Conservation (phyloP, 37 sponge, comb jelly and placozoan genomes). For the Crambe crambe region DNA sequence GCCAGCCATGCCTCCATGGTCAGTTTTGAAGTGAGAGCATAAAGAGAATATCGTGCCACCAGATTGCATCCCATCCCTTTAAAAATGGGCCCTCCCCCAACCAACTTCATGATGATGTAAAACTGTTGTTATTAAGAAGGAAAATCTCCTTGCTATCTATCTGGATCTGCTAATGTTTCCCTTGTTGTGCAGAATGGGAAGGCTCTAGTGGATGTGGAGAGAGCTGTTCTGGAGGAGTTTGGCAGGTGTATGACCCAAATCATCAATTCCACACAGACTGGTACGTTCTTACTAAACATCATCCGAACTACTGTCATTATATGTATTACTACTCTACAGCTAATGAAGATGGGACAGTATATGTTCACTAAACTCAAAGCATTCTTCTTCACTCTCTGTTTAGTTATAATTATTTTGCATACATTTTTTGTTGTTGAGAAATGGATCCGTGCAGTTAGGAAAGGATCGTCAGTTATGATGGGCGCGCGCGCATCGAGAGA, state of each 20-base stretch:
- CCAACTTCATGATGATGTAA: background rate
- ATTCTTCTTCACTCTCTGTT: background rate
- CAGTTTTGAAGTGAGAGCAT: too few relatives aligned
- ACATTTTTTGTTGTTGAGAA: too few relatives aligned
- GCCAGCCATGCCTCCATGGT: conserved; percentile 68
- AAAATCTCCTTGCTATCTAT: background rate
- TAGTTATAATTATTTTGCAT: too few relatives aligned
- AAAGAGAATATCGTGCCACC: too few relatives aligned
- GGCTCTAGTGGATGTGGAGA: conserved; percentile 52
- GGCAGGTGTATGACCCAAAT: conserved; percentile 89
- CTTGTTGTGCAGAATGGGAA: conserved; percentile 52
- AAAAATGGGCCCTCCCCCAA: background rate
- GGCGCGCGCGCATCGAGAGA: too few relatives aligned
- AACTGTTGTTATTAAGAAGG: background rate
- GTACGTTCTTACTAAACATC: conserved; percentile 9
- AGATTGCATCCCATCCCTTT: too few relatives aligned
- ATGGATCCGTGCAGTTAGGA: too few relatives aligned
- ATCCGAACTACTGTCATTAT: background rate
- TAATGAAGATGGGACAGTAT: conserved; percentile 4
- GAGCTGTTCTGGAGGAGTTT: conserved; percentile 83
- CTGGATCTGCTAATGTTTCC: too few relatives aligned
- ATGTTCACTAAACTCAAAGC: background rate
- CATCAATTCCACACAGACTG: conserved; percentile 64
- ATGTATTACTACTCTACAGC: background rate
- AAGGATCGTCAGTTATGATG: too few relatives aligned